A percentile compares a stretch with the other conserved stretches of the same genome.
phyloP scores from a whole-genome alignment of 2,113 vertebrate genomes.

The Balaeniceps rex region DNA sequence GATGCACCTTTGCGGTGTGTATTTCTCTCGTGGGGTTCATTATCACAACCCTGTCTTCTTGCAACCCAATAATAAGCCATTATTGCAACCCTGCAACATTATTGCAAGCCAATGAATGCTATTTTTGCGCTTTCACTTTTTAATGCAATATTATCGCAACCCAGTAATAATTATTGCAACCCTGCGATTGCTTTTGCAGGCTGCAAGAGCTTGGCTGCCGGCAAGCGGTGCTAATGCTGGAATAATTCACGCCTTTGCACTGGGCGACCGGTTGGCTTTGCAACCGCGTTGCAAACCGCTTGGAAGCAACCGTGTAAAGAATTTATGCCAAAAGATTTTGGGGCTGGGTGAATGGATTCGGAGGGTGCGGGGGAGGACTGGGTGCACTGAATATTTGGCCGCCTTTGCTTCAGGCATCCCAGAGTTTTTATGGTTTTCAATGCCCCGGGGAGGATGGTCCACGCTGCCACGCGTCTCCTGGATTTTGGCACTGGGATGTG shows the following conservation, averaged over 20 bases:
- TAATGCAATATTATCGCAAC: not conserved
- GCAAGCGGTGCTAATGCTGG: not conserved
- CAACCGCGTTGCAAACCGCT: rapidly evolving
- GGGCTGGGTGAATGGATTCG: not conserved
- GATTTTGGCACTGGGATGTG: not conserved
- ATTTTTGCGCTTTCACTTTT: not conserved
- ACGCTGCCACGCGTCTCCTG: rapidly evolving
- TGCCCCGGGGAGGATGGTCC: not conserved
- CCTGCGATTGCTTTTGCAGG: not conserved
- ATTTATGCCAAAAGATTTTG: not conserved
- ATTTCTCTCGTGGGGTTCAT: not conserved
- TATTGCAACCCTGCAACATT: not conserved
- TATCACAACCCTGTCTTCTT: not conserved
- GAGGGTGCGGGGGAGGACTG: not conserved
- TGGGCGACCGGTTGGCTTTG: not conserved
- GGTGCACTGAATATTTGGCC: not conserved
- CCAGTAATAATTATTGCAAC: not conserved
- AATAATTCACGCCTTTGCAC: not conserved
- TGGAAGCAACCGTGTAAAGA: not conserved
- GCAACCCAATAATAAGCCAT: not conserved
- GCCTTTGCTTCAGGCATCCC: not conserved
- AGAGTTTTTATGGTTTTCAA: not conserved
- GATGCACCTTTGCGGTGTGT: not conserved
- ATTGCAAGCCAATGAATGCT: not conserved
- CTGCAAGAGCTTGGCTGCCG: not conserved